phyloP scores from a whole-genome alignment of 2,888 invertebrate species.

The Idaea straminata region DNA sequence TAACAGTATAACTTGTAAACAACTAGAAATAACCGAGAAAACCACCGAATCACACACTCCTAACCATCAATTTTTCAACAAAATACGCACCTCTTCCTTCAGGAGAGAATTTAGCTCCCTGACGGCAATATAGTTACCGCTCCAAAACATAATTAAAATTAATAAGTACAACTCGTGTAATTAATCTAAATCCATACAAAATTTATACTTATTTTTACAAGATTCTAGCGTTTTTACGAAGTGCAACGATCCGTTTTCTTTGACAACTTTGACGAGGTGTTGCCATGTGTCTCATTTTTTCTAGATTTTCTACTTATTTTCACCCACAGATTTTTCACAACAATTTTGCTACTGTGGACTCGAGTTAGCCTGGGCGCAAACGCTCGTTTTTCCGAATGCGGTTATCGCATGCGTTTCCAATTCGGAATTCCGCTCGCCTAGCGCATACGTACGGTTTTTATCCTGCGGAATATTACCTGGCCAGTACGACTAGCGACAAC shows the following conservation, averaged over 20 bases:
- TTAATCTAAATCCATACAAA: slow-evolving; percentile 74
- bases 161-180: slow-evolving; percentile 60
- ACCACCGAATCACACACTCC: slow-evolving; percentile 43
- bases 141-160: slow-evolving; percentile 89
- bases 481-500: too few relatives aligned
- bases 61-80: slow-evolving; percentile 68
- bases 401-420: too few relatives aligned
- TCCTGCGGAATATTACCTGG: too few relatives aligned
- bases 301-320: background rate
- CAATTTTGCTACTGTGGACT: too few relatives aligned
- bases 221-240: slow-evolving; percentile 54
- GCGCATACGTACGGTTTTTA: too few relatives aligned
- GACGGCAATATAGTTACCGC: slow-evolving; percentile 85
- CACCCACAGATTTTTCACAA: too few relatives aligned
- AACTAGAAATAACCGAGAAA: slow-evolving; percentile 36
- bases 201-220: slow-evolving; percentile 56
- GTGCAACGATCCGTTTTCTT: slow-evolving; percentile 69
- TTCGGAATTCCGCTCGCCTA: too few relatives aligned
- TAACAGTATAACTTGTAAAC: slow-evolving; percentile 24
- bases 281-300: slow-evolving; percentile 25
- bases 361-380: too few relatives aligned
- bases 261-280: slow-evolving; percentile 44
- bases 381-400: too few relatives aligned
- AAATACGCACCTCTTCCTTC: slow-evolving; percentile 85
- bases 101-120: slow-evolving; percentile 88